A percentile compares a stretch with the other conserved stretches of the same genome.
These are phyloP conservation scores for Mobula hypostoma DNA, from an alignment of 2,113 vertebrate species.

Conservation along the genomic window DNA sequence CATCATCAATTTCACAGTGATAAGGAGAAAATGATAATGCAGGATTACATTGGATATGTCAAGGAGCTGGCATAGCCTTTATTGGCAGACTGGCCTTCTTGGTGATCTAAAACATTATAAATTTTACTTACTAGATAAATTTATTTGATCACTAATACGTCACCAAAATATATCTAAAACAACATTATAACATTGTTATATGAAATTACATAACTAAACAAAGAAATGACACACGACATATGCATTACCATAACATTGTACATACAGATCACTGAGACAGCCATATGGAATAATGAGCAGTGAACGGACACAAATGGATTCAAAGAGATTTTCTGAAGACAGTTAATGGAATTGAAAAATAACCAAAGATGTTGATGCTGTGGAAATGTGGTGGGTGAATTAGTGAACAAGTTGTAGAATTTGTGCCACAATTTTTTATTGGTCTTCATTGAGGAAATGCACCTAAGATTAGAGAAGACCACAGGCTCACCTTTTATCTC, in stretches of 20 bases:
- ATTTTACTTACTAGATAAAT: not conserved
- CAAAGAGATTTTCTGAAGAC: not conserved
- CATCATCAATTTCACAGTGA: not conserved
- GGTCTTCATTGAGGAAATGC: not conserved
- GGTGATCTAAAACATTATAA: not conserved
- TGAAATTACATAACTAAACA: not conserved
- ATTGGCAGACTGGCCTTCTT: not conserved
- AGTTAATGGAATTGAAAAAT: not conserved
- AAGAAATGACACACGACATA: not conserved
- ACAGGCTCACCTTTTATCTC: no score
- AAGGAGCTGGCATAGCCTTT: not conserved
- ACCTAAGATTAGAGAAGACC: not conserved
- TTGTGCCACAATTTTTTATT: not conserved
- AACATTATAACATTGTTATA: not conserved
- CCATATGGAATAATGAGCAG: not conserved
- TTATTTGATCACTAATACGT: not conserved
- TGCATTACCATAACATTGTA: not conserved
- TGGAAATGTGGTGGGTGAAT: not conserved
- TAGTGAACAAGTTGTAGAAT: not conserved
- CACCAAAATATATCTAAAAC: not conserved
- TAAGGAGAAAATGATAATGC: not conserved
- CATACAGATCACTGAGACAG: not conserved
- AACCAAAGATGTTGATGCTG: not conserved
- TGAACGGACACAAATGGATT: not conserved
- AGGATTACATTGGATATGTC: not conserved